Evolutionary conservation across 2,888 invertebrate genomes (phyloP), one percentile per base, ranked within the genome.

Genomic region (Eurytoma adleriae): DNA sequence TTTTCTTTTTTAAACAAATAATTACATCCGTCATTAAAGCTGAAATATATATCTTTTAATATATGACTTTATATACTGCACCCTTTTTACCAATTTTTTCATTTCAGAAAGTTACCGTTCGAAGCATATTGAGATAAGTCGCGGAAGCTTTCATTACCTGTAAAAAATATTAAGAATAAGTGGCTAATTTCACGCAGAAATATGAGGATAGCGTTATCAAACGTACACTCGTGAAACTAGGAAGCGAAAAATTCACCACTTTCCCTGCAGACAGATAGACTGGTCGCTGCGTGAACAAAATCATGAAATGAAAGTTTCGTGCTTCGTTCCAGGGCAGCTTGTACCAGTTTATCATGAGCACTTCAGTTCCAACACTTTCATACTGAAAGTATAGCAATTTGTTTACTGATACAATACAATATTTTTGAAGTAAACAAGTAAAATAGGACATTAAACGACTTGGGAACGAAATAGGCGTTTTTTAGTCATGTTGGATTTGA

Each of bases 331-430:
- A 61, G 2, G 86, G 84, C 13, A 87, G 75, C 64, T 82, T 16
- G 70, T 87, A 86, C 88, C 88, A 88, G 4, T 85, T 73, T 20
- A 86, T 80, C 71, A 81, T 84, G 50, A 86, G 87, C 13, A 82
- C 78, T 16, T 73, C 68, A 67, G 84, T 81, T 4, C 86, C 86
- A 16, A 88, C 70, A 66, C 70, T 84, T 27, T 82, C 66, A 62
- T 84, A 83, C 86, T 86, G 75, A n/a, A 72, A 62, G 3, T 13
- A 2, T 24, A 24, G 2, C 24, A 24, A 24, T 24, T 24, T 24
- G 24, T 24, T 24, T 24, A 2, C 24, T 24, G 24, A 24, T 24
- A 24, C 24, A 10, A 24, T 24, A 24, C 24, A 10, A 50, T 27
- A n/a, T 1, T 54, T 2, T 20, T 61, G 4, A 61, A 27, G 24